A percentile compares a stretch with the other conserved stretches of the same genome.
Evolutionary conservation across 2,113 vertebrate species (phyloP).

Genomic region (Ursus arctos): DNA sequence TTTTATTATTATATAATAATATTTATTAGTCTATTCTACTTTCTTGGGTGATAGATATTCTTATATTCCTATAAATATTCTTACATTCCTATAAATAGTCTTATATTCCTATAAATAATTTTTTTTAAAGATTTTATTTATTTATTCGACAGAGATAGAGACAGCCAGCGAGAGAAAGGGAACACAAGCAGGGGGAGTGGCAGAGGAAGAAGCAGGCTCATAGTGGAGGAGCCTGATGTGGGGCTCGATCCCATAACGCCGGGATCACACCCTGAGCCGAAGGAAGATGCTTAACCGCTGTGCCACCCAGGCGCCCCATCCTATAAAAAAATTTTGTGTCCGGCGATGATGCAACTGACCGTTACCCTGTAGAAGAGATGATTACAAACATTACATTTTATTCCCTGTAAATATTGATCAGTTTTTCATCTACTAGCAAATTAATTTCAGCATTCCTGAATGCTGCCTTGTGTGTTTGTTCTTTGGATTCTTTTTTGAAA

Average conservation of each 20-base stretch:
- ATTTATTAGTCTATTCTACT: slow-evolving; percentile 28
- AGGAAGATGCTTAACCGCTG: too few species aligned
- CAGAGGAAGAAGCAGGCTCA: too few species aligned
- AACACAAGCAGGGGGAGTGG: too few species aligned
- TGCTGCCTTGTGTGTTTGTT: not conserved
- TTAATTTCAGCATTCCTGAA: not conserved
- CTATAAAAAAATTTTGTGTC: not conserved
- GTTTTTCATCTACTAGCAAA: not conserved
- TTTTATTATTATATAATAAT: not conserved
- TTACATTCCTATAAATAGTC: not conserved
- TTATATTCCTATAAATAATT: too few species aligned
- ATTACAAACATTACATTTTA: not conserved
- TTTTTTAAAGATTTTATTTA: too few species aligned
- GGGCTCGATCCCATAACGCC: too few species aligned
- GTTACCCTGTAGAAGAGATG: not conserved
- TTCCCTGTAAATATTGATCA: not conserved
- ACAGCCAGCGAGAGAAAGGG: too few species aligned
- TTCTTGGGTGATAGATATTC: not conserved
- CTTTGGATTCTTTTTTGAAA: slow-evolving; percentile 4
- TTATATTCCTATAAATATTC: not conserved
- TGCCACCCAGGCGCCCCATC: not conserved
- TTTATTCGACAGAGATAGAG: too few species aligned
- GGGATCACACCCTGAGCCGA: too few species aligned
- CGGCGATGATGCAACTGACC: not conserved
- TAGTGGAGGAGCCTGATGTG: too few species aligned